These are phyloP conservation scores for Yponomeuta plumbellus DNA, from an alignment of 2,888 invertebrate genomes.

Conservation along the genomic window DNA sequence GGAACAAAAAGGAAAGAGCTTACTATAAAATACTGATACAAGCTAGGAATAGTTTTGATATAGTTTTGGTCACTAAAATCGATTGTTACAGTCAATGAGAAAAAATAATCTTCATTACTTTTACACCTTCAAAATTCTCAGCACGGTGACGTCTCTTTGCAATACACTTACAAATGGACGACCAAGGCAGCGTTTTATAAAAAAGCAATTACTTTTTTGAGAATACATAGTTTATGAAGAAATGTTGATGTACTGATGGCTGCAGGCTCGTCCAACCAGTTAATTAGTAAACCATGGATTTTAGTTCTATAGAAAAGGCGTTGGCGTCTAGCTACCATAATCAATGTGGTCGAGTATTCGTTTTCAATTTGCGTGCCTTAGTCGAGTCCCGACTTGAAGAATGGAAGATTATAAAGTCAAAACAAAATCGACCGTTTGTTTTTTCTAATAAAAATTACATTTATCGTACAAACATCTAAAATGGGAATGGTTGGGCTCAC, in stretches of 20 bases:
- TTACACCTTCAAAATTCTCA: no score
- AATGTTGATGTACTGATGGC: no score
- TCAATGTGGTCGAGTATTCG: no score
- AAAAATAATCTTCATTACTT: not conserved
- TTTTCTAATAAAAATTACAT: not conserved
- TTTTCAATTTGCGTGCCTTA: not conserved
- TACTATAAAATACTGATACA: slow-evolving; percentile 70
- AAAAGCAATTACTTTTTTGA: no score
- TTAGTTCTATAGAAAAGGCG: no score
- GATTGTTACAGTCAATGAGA: slow-evolving; percentile 17
- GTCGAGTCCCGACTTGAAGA: not conserved
- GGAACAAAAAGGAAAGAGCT: slow-evolving; percentile 62
- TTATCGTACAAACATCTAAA: not conserved
- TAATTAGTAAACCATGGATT: no score
- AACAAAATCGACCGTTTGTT: not conserved
- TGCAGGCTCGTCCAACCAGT: no score
- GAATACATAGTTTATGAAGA: no score
- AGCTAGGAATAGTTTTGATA: slow-evolving; percentile 54
- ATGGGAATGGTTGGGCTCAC: slow-evolving; percentile 11
- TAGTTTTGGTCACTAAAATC: slow-evolving; percentile 45
- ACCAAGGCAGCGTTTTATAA: no score
- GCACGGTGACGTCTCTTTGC: no score
- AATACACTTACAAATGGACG: no score
- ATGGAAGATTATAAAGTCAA: not conserved
- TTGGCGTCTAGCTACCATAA: no score